Evolutionary conservation across 2,797 vertebrate genomes (phyloP), one percentile per base, ranked within the genome.

Genomic region (Eulemur rubriventer): DNA sequence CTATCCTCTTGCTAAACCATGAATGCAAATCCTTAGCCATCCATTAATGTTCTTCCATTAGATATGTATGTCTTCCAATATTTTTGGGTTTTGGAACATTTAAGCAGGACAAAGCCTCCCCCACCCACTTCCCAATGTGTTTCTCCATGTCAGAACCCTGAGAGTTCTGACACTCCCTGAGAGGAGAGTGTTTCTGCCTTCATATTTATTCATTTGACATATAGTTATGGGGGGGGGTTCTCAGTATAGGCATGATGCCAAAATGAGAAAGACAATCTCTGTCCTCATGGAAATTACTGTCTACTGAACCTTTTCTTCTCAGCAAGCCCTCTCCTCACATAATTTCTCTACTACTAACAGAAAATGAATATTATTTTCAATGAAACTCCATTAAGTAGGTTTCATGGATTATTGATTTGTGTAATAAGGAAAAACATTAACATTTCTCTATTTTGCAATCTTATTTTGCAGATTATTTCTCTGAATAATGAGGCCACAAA

Each of bases 301-400:
- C 63, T 84, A 70, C 38, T 78, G 41, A 13, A 50, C 10, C 1
- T 2, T 69, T 26, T 69, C 8, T 73, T 81, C 22, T 28, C 46
- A 43, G 18, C 33, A 67, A 43, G 14, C 13, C 10, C 18, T 63
- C 20, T 87, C 52, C n/a, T 81, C 33, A 55, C 6, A 52, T 41
- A 80, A 43, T 76, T 93, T 81, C 12, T 80, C 52, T 59, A 26
- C 8, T 33, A 76, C 52, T n/a, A 84, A 52, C 33, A 75, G 76
- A 81, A 80, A 85, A 84, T 69, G 28, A 43, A 4, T 67, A 93
- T 55, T 81, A 26, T 48, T 63, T 89, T 83, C 12, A 76, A 35
- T 93, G 16, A 81, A 93, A 89, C 93, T 84, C 55, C 57, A 82
- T 78, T 78, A 94, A 83, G 35, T 46, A 17, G 48, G 7, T 67